A percentile compares a stretch with the other conserved stretches of the same genome.
These are phyloP conservation scores for Babyrousa celebensis DNA, from an alignment of 2,797 vertebrate genomes.

Conservation along the genomic window DNA sequence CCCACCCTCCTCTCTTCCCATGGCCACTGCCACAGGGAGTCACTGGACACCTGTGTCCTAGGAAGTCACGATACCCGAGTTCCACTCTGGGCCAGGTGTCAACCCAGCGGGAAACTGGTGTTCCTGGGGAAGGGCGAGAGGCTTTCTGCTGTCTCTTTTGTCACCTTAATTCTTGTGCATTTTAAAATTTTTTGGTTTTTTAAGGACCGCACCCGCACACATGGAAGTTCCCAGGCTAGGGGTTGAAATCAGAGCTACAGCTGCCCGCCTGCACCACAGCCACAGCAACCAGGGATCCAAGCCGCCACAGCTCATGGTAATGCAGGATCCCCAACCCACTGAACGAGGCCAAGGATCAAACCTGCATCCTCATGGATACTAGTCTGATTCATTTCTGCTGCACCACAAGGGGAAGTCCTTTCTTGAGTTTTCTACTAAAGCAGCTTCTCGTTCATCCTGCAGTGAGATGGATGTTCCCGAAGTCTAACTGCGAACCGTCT, in stretches of 20 bases:
- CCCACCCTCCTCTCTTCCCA: rapidly evolving
- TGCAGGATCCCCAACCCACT: too few relatives aligned
- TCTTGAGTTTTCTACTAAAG: not conserved
- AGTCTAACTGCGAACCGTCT: not conserved
- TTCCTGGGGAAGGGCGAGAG: not conserved
- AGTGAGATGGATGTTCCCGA: not conserved
- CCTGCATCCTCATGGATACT: too few relatives aligned
- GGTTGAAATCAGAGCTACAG: too few relatives aligned
- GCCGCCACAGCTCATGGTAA: too few relatives aligned
- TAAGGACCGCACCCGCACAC: too few relatives aligned
- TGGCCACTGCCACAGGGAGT: not conserved
- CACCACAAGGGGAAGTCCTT: too few relatives aligned
- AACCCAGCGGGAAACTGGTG: not conserved
- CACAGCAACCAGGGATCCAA: too few relatives aligned
- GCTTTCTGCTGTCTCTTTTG: not conserved
- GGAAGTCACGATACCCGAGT: not conserved
- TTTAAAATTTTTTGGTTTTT: not conserved
- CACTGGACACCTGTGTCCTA: not conserved
- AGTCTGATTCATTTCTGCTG: too few relatives aligned
- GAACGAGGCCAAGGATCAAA: too few relatives aligned
- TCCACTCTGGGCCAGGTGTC: not conserved
- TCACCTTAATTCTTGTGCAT: not conserved
- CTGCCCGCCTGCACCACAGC: too few relatives aligned
- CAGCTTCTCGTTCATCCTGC: not conserved
- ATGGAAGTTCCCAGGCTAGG: too few relatives aligned